Evolutionary conservation across 2,113 vertebrate genomes (phyloP), one percentile per base, ranked within the genome.

Genomic region (Pachyramphus minor): DNA sequence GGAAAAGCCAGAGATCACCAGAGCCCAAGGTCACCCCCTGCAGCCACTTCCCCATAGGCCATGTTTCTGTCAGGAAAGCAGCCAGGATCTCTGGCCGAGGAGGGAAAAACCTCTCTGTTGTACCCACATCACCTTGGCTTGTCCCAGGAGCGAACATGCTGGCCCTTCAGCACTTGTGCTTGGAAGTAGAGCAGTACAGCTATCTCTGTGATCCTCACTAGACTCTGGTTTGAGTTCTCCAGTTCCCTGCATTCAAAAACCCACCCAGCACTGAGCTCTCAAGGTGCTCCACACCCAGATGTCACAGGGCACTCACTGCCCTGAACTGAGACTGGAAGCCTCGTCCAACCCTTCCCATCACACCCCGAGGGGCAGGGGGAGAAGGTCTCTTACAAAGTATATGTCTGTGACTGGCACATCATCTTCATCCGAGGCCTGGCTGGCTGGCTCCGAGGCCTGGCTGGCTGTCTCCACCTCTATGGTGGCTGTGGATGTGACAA

Each of bases 351-450:
- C 52, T 47, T 74, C 67, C 76, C 30, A 28, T 49, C 37, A 37
- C 44, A 67, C 6, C 68, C 37, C 66, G 39, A 27, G 63, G 42
- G 35, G 30, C 71, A 64, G 55, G 80, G 3, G 14, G 58, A 82
- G 64, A 63, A 42, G 20, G 64, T 47, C 24, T 98, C 99, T 99
- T 98, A 99, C 99, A 97, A 99, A 99, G 97, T 99, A 99, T 91
- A 99, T 99, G 97, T 99, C 99, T 64, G 99, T 98, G 97, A 99
- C 97, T 71, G 99, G 99, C 75, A 98, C 97, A 0, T 99, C 99
- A 1, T 99, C 99, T 31, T 99, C 99, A 10, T 99, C 99, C 0
- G 99, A 99, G 94, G 99, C 98, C 97, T 99, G 99, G 97, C 99
- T 99, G 96, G 98, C 98, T 50, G 98, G 99, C 33, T 99, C 99